These are phyloP conservation scores for Ophioderma brevispina DNA, from an alignment of 35 echinoderm and acorn worm genomes.

Conservation along the genomic window DNA sequence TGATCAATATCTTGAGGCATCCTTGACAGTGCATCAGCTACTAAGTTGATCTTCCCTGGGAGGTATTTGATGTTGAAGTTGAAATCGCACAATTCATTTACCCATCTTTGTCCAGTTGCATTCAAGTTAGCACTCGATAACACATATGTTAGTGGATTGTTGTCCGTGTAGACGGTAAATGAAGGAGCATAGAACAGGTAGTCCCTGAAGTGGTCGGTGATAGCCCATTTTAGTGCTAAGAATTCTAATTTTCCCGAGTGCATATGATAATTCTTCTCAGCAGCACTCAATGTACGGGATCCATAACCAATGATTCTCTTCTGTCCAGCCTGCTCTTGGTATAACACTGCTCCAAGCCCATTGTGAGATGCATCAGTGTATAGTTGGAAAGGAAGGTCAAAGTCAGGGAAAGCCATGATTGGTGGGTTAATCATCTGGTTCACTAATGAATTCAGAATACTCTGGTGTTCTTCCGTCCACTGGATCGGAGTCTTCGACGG, in stretches of 20 bases:
- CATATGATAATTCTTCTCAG: too few relatives aligned
- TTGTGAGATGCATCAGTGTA: conserved; percentile 52
- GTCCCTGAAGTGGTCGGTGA: conserved; percentile 53
- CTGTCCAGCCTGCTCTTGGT: conserved; percentile 42
- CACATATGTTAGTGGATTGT: too few relatives aligned
- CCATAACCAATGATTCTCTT: conserved; percentile 49
- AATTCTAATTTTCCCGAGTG: conserved; percentile 56
- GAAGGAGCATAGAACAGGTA: conserved; percentile 51
- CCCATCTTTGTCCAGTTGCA: background rate
- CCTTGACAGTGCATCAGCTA: conserved; percentile 57
- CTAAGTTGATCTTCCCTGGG: conserved; percentile 46
- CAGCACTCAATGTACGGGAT: conserved; percentile 35
- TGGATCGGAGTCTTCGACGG: conserved; percentile 15
- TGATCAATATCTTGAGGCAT: conserved; percentile 30
- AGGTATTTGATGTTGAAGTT: conserved; percentile 18
- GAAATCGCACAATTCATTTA: background rate
- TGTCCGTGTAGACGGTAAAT: too few relatives aligned
- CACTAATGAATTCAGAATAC: background rate
- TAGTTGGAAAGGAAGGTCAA: conserved; percentile 11
- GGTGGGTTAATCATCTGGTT: conserved; percentile 16
- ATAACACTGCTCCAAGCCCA: too few relatives aligned
- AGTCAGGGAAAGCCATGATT: too few relatives aligned
- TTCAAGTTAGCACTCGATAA: too few relatives aligned
- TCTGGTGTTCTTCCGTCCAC: conserved; percentile 34
- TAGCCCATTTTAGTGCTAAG: conserved; percentile 55